Evolutionary conservation across 2,113 vertebrate species (phyloP).

Genomic region (Leptobrachium ailaonicum): DNA sequence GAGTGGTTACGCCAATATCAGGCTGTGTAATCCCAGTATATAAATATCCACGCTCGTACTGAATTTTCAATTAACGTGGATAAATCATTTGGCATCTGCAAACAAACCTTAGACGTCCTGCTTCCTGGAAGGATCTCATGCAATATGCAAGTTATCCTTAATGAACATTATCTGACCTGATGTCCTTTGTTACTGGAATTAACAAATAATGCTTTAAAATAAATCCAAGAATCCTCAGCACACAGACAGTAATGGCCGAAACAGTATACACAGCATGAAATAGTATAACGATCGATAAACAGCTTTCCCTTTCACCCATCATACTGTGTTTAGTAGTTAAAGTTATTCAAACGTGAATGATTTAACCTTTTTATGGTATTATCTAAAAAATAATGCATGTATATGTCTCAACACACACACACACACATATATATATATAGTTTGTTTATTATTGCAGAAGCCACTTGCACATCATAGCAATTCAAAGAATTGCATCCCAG

Average conservation of each 20-base stretch:
- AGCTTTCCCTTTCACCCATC: conserved; percentile 5
- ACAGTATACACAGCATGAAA: conserved; percentile 13
- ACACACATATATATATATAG: no score
- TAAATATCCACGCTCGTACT: no score
- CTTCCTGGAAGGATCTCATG: conserved; percentile 41
- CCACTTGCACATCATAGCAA: no score
- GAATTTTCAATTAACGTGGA: no score
- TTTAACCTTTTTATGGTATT: not conserved
- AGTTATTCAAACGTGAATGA: not conserved
- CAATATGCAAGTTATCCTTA: conserved; percentile 35
- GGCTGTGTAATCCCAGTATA: no score
- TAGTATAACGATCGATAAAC: conserved; percentile 26
- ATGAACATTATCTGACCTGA: conserved; percentile 33
- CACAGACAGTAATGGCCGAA: not conserved
- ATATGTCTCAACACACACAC: no score
- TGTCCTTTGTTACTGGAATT: conserved; percentile 46
- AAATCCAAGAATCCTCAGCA: conserved; percentile 37
- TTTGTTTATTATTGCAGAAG: no score
- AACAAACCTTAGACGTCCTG: conserved; percentile 17
- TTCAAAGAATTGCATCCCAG: no score
- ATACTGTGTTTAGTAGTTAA: conserved; percentile 9
- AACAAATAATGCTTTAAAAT: conserved; percentile 40
- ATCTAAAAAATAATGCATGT: no score
- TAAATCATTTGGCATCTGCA: no score
- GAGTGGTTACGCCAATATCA: no score